These are phyloP conservation scores for Malacoctenus gilli DNA, from an alignment of 2,797 vertebrate species.

Conservation along the genomic window DNA sequence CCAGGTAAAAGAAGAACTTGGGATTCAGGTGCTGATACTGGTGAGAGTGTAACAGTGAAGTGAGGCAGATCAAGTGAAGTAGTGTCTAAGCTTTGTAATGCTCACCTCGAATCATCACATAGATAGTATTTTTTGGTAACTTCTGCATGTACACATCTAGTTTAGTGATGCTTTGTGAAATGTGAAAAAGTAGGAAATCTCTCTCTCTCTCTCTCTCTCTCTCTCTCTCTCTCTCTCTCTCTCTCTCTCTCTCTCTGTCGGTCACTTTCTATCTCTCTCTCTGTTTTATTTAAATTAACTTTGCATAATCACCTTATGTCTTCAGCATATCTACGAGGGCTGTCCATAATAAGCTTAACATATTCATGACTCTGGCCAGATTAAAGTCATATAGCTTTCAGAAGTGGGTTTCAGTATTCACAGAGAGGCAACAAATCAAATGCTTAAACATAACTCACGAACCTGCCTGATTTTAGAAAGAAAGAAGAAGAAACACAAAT, in stretches of 20 bases:
- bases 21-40: constrained; percentile 1
- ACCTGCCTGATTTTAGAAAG: not conserved
- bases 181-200: too few species aligned
- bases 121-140: too few species aligned
- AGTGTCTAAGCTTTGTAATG: too few species aligned
- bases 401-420: constrained; percentile 26
- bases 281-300: too few species aligned
- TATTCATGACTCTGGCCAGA: constrained; percentile 58
- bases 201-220: too few species aligned
- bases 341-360: constrained; percentile 63
- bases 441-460: constrained; percentile 10
- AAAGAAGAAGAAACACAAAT: not conserved
- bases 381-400: constrained; percentile 43
- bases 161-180: too few species aligned
- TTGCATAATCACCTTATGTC: constrained; percentile 55
- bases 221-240: too few species aligned
- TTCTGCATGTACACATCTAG: too few species aligned
- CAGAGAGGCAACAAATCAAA: constrained; percentile 27
- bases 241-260: too few species aligned
- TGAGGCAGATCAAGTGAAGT: too few species aligned
- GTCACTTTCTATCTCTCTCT: too few species aligned
- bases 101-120: too few species aligned
- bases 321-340: constrained; percentile 34
- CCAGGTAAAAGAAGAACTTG: constrained; percentile 8
- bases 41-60: not conserved